Base-by-base conservation (phyloP, 2,888 invertebrate genomes). In the Lithophane socia region DNA sequence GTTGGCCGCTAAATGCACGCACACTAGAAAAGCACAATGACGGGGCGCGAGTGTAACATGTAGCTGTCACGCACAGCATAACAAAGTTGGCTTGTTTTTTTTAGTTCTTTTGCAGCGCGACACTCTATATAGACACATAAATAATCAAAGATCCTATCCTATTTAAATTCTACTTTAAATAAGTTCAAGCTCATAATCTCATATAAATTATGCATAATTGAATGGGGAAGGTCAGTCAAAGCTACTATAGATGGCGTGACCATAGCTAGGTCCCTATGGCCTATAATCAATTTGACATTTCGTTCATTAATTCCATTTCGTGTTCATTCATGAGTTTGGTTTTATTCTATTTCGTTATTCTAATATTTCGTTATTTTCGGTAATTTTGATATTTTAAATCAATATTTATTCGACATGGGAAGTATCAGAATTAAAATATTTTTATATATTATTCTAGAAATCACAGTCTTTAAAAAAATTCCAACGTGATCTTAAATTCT, bases 111-210 rank as follows among this genome's bases (percentile, higher is more conserved):
- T 18, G 52, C 52, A 52, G 18, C 7, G 18, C 52, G 18, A 52
- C 18, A 52, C 7, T 52, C 16, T 52, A 49, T 49, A 0, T 52
- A 52, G 18, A 21, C 21, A 52, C 16, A 52, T 21, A 54, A 54
- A 21, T 54, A 10, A 56, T 56, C 56, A 52, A 52, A 52, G 52
- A 37, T n/a, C 8, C 61, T 54, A 47, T 37, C 18, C 9, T 54
- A 58, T 73, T 16, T 47, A 18, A 73, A 75, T 21, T 9, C 54
- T 75, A 75, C 8, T 24, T 64, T 64, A 42, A 42, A 52, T 65
- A 65, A 58, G n/a, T 58, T 69, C n/a, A 52, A 63, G 71, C 65
- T 65, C 79, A 54, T 9, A 69, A 61, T 77, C 52, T 60, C 77
- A 37, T 61, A 49, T 13, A 18, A 68, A 77, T 49, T 69, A 69